Evolutionary conservation across 2,888 invertebrate species (phyloP).

Genomic region (Sphaeridia pumilis): DNA sequence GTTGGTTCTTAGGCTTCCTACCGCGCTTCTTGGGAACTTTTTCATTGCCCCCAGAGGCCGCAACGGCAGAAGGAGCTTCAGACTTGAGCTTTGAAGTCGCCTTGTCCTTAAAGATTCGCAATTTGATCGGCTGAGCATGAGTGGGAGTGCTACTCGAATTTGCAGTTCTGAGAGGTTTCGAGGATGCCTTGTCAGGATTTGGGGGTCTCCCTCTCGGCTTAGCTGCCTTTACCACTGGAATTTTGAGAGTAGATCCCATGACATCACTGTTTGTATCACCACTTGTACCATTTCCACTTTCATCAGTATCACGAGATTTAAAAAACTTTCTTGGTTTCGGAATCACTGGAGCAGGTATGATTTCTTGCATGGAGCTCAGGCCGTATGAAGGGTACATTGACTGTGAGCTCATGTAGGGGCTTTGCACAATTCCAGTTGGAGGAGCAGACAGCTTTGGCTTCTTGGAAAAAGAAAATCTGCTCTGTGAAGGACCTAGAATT

Average conservation of each 20-base stretch:
- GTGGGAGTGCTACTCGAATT: constrained; percentile 21
- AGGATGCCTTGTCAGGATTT: constrained; percentile 14
- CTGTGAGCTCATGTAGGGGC: constrained; percentile 2
- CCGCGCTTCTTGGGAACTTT: constrained; percentile 21
- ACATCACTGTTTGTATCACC: too few species aligned
- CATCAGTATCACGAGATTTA: constrained; percentile 49
- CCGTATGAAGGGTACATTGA: not conserved
- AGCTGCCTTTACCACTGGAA: constrained; percentile 16
- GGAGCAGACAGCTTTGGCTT: constrained; percentile 23
- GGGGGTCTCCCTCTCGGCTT: constrained; percentile 2
- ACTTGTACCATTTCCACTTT: constrained; percentile 19
- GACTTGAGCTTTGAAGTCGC: constrained; percentile 43
- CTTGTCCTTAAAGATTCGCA: constrained; percentile 63
- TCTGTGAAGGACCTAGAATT: too few species aligned
- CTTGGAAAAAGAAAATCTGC: constrained; percentile 23
- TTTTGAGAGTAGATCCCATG: constrained; percentile 22
- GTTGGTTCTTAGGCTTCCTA: constrained; percentile 24
- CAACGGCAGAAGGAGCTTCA: constrained; percentile 26
- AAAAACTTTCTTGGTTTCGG: constrained; percentile 73
- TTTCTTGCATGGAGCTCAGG: not conserved
- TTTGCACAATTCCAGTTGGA: constrained; percentile 4
- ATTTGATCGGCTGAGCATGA: constrained; percentile 54
- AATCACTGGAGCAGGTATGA: not conserved
- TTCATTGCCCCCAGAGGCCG: too few species aligned
- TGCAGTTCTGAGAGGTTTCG: constrained; percentile 21